Evolutionary conservation across 2,888 invertebrate species (phyloP).

Genomic region (Dryomyza anilis): DNA sequence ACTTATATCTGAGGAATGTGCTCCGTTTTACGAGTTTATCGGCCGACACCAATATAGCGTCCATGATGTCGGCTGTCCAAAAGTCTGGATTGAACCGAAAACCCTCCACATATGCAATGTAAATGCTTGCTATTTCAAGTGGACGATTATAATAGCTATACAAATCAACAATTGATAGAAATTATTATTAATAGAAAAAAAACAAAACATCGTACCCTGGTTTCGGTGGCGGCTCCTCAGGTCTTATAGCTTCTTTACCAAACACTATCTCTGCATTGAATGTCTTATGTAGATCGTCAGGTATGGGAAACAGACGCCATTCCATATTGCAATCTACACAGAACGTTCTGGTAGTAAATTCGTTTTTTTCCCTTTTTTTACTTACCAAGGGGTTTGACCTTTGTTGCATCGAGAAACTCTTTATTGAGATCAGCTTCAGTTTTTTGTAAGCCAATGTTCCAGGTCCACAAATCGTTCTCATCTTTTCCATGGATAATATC

Average conservation of each 20-base stretch:
- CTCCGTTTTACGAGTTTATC: conserved; percentile 44
- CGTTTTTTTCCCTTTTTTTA: conserved; percentile 11
- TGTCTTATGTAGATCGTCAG: conserved; percentile 52
- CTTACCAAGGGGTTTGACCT: conserved; percentile 49
- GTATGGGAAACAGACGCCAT: conserved; percentile 46
- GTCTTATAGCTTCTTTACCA: conserved; percentile 45
- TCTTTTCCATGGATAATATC: conserved; percentile 47
- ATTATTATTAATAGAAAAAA: background rate
- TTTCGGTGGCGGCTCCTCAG: conserved; percentile 37
- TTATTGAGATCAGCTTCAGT: conserved; percentile 46
- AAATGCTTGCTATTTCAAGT: conserved; percentile 50
- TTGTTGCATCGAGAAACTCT: conserved; percentile 41
- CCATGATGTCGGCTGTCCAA: conserved; percentile 51
- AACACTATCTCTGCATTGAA: conserved; percentile 51
- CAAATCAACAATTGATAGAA: background rate
- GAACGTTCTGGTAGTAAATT: background rate
- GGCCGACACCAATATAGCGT: conserved; percentile 47
- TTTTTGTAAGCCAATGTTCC: conserved; percentile 48
- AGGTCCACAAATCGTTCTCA: conserved; percentile 50
- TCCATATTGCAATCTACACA: conserved; percentile 41
- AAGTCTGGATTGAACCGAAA: conserved; percentile 51
- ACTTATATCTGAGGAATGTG: conserved; percentile 41
- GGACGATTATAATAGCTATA: conserved; percentile 44
- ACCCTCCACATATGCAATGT: conserved; percentile 51
- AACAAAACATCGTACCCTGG: background rate